These are phyloP conservation scores for Agapornis roseicollis DNA, from an alignment of 2,113 vertebrate genomes.

Conservation along the genomic window DNA sequence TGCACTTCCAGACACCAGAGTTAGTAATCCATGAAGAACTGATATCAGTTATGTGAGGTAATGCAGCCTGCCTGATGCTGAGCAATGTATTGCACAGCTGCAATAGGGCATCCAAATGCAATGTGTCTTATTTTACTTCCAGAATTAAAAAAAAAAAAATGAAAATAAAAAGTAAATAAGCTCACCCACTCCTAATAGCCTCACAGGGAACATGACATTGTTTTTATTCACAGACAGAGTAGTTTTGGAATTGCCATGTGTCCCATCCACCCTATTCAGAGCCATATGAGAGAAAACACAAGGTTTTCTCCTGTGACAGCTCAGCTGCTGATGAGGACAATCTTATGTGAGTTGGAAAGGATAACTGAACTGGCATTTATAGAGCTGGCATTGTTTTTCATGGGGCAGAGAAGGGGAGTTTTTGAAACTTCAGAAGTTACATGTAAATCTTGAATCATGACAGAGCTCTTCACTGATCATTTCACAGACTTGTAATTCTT, in stretches of 20 bases:
- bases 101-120: neutral
- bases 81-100: neutral
- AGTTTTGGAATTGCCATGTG: neutral
- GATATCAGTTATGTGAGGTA: neutral
- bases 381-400: neutral
- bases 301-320: neutral
- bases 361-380: neutral
- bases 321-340: neutral
- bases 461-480: neutral
- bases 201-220: fast-evolving
- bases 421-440: neutral
- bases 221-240: neutral
- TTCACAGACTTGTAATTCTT: neutral
- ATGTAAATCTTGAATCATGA: neutral
- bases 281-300: neutral
- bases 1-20: neutral
- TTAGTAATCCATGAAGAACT: neutral
- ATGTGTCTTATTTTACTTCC: neutral
- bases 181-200: neutral
- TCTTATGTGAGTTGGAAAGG: neutral
- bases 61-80: neutral
- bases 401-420: neutral
- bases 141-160: neutral
- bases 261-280: neutral
- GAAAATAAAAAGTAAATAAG: neutral